phyloP scores from a whole-genome alignment of 2,113 vertebrate species.

The Jaculus jaculus region DNA sequence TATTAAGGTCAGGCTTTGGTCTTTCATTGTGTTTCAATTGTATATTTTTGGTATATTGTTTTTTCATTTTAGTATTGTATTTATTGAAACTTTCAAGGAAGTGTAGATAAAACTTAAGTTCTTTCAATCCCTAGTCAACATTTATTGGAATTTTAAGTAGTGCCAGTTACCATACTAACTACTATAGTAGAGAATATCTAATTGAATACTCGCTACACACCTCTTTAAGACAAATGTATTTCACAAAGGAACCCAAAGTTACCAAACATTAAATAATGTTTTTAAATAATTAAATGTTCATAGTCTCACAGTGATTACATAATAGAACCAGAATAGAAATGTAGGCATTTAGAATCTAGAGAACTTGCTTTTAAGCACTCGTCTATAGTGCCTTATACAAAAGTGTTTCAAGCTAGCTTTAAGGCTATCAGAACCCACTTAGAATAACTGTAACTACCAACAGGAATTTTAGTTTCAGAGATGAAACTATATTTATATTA shows the following conservation, averaged over 20 bases:
- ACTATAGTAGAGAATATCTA: constrained; percentile 21
- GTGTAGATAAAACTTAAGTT: background rate
- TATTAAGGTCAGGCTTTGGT: constrained; percentile 13
- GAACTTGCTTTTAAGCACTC: background rate
- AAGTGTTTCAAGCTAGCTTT: background rate
- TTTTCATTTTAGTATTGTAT: constrained; percentile 40
- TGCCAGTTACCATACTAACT: background rate
- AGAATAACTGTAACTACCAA: background rate
- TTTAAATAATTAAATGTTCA: background rate
- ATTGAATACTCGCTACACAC: background rate
- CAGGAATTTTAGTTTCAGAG: background rate
- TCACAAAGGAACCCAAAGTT: background rate
- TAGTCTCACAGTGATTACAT: background rate
- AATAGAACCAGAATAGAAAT: background rate
- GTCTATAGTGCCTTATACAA: background rate
- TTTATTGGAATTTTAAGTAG: constrained; percentile 44
- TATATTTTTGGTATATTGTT: background rate
- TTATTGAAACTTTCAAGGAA: constrained; percentile 1
- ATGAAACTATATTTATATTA: background rate
- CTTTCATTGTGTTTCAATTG: constrained; percentile 34
- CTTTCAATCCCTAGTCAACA: background rate
- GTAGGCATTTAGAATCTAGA: background rate
- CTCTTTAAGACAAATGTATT: background rate
- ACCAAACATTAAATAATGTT: too few relatives aligned
- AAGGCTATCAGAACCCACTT: background rate